Conservation (phyloP, 2,113 vertebrate species). For the Passerina amoena region DNA sequence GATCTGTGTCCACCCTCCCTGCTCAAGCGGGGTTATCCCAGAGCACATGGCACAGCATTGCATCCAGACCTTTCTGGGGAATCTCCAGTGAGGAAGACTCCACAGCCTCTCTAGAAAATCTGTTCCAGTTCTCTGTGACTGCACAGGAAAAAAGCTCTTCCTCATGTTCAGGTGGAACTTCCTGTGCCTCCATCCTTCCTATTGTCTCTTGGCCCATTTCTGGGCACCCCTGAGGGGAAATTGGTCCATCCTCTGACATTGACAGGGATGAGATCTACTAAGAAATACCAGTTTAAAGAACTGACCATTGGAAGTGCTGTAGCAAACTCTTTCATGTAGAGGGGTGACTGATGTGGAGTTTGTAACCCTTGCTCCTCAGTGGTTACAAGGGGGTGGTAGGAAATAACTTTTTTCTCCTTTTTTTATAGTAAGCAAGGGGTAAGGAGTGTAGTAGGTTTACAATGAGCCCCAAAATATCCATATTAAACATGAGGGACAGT, state of each 20-base stretch:
- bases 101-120: background rate
- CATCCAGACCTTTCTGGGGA: background rate
- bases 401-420: background rate
- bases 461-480: background rate
- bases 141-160: background rate
- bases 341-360: fast-evolving
- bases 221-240: fast-evolving
- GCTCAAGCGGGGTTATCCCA: background rate
- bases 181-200: fast-evolving
- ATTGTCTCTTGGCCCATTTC: fast-evolving
- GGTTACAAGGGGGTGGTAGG: background rate
- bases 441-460: background rate
- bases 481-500: background rate
- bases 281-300: background rate
- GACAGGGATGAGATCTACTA: fast-evolving
- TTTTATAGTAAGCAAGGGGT: background rate
- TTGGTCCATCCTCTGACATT: background rate
- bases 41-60: background rate
- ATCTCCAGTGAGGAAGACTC: background rate
- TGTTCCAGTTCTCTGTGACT: background rate
- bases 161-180: background rate
- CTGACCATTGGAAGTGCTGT: background rate
- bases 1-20: background rate
- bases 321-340: background rate
- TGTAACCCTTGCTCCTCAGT: fast-evolving